These are phyloP conservation scores for Diachasma alloeum DNA, from an alignment of 1,140 invertebrate species.

Conservation along the genomic window DNA sequence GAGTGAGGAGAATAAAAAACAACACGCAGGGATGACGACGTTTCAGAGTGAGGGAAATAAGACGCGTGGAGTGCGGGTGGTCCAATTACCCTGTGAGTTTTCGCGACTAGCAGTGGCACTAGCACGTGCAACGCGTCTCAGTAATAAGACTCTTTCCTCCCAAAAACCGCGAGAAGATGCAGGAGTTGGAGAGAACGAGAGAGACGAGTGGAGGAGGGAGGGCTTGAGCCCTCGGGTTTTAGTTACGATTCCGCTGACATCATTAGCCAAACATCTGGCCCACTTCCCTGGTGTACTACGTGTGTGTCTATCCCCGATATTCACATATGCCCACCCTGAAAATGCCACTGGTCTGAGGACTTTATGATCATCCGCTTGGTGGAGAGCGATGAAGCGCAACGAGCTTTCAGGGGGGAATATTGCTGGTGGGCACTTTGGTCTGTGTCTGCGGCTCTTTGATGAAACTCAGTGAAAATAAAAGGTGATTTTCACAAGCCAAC, in stretches of 20 bases:
- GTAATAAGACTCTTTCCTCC: constrained; percentile 59
- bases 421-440: neutral
- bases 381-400: neutral
- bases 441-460: neutral
- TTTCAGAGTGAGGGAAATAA: constrained; percentile 30
- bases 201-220: constrained; percentile 34
- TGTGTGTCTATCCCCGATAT: neutral
- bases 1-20: neutral
- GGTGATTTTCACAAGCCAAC: neutral
- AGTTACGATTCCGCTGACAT: constrained; percentile 64
- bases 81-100: constrained; percentile 60
- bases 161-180: neutral
- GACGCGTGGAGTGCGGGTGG: constrained; percentile 52
- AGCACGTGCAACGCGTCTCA: constrained; percentile 36
- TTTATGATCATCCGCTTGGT: neutral
- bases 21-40: neutral
- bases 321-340: constrained; percentile 5
- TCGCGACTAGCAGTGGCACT: constrained; percentile 45
- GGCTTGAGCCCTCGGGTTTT: constrained; percentile 49
- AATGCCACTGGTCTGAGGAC: neutral
- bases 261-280: constrained; percentile 65
- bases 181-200: neutral
- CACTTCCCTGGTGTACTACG: constrained; percentile 41
- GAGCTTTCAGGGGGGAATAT: neutral
- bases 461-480: neutral